Percentiles rank a stretch among this genome's conserved stretches.
Conservation (phyloP, 2,888 invertebrate species). For the Lepidochrysops patricia region DNA sequence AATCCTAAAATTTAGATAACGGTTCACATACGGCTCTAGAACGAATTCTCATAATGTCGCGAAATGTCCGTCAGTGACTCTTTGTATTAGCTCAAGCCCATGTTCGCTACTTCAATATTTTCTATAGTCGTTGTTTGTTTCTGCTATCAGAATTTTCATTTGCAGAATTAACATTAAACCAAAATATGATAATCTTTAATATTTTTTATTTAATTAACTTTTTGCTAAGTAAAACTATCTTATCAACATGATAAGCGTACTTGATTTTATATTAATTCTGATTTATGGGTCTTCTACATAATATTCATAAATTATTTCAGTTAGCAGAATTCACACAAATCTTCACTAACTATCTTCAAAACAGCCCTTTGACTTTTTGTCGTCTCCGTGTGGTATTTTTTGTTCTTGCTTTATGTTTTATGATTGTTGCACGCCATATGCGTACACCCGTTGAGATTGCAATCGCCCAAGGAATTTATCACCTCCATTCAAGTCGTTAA, state of each 20-base stretch:
- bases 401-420: constrained; percentile 28
- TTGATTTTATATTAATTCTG: no score
- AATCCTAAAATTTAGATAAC: constrained; percentile 28
- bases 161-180: no score
- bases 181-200: no score
- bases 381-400: constrained; percentile 31
- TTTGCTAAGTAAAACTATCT: no score
- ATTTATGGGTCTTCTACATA: no score
- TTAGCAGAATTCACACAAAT: constrained; percentile 1
- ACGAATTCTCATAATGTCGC: constrained; percentile 8
- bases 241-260: no score
- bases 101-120: neutral
- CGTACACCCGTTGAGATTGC: constrained; percentile 40
- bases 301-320: no score
- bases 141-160: neutral
- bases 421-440: constrained; percentile 51
- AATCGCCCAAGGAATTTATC: constrained; percentile 45
- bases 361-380: constrained; percentile 29
- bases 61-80: neutral
- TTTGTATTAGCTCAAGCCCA: neutral
- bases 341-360: constrained; percentile 15
- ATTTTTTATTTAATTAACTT: no score
- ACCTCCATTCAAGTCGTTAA: constrained; percentile 31
- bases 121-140: neutral
- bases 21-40: constrained; percentile 4